phyloP scores from a whole-genome alignment of 1,140 invertebrate species.

The Muscidifurax raptorellus region DNA sequence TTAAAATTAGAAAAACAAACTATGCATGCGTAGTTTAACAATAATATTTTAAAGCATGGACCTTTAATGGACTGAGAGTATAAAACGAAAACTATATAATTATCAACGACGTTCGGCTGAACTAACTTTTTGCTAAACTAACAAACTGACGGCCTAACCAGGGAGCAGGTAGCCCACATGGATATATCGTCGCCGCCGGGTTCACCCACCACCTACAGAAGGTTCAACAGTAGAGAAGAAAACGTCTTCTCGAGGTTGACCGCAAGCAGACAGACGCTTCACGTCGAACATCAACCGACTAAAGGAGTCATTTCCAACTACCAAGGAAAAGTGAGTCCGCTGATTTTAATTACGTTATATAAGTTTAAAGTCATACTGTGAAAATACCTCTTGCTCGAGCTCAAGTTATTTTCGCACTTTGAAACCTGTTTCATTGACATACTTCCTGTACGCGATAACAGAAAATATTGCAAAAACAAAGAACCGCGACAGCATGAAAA shows the following conservation, averaged over 20 bases:
- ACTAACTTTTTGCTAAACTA: constrained; percentile 68
- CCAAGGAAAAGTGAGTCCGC: constrained; percentile 77
- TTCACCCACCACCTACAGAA: constrained; percentile 80
- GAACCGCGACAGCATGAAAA: too few species aligned
- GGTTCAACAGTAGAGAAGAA: constrained; percentile 81
- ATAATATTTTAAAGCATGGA: neutral
- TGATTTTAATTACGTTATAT: constrained; percentile 42
- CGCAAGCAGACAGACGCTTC: constrained; percentile 75
- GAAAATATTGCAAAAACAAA: neutral
- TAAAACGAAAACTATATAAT: neutral
- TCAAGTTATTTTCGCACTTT: too few species aligned
- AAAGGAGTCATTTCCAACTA: constrained; percentile 82
- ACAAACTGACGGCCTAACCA: constrained; percentile 69
- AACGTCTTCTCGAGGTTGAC: constrained; percentile 89
- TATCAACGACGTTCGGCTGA: neutral
- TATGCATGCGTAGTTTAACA: constrained; percentile 1
- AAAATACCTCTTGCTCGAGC: too few species aligned
- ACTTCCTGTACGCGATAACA: neutral
- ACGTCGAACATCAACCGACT: constrained; percentile 76
- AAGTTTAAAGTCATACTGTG: constrained; percentile 60
- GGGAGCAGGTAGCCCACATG: constrained; percentile 77
- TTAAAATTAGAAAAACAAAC: constrained; percentile 4
- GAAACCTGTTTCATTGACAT: neutral
- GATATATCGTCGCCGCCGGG: constrained; percentile 78
- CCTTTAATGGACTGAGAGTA: neutral